Base-by-base conservation (phyloP, 2,888 invertebrate genomes). In the Melieria picta region DNA sequence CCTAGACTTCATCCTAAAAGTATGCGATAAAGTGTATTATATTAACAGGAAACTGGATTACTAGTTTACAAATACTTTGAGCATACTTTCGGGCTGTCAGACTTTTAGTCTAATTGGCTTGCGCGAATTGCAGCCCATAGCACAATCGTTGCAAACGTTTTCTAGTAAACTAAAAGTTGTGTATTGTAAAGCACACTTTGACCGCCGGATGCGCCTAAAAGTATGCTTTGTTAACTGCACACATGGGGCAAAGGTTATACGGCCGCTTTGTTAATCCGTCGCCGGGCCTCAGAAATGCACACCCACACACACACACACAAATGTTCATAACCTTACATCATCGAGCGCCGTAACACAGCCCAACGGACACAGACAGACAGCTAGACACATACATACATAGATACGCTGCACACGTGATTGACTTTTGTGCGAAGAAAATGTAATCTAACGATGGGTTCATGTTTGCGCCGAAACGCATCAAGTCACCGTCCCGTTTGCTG, bases 381-480 rank as follows among this genome's bases (percentile, higher is more conserved):
- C 30, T 30, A 30, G 42, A 65, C 30, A 61, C 13, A 50, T 45
- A 61, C 13, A 50, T 45, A 58, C 9, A 67, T 52, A 69, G 46
- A 64, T 30, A 52, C 52, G 61, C 69, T 48, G 30, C 62, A 58
- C 13, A 61, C 43, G 42, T 13, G 46, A 7, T 55, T 30, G 52
- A n/a, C 46, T 62, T 46, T 46, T 64, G 4, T 16, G 52, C 30
- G 43, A 64, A 50, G 43, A 43, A 64, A 55, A 50, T 64, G 13
- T 50, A 64, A 64, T 65, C 65, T 57, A 55, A 10, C 65, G 57
- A 45, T 57, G 65, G 57, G 9, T 65, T 65, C 57, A 57, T 65
- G 65, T 57, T 68, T 55, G 50, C 52, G 61, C 52, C 55, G 16
- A 52, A 68, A 62, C 68, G 61, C 45, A 61, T 68, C 68, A 55